These are phyloP conservation scores for Oreonectes daqikongensis DNA, from an alignment of 2,797 vertebrate genomes.

Conservation along the genomic window DNA sequence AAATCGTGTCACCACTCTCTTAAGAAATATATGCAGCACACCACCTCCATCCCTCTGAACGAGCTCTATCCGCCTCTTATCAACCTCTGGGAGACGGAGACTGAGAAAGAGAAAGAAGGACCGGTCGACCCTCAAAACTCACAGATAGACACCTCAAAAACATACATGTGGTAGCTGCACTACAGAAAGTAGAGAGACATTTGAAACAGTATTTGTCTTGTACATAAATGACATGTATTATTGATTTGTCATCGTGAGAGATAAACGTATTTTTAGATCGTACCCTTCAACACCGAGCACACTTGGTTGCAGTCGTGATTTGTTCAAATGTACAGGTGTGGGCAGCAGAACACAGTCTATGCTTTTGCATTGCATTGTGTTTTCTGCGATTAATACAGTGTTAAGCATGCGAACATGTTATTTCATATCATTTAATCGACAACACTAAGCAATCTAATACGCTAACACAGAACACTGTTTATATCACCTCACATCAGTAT, in stretches of 20 bases:
- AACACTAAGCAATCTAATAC: constrained; percentile 9
- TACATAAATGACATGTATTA: constrained; percentile 59
- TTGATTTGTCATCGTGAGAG: constrained; percentile 62
- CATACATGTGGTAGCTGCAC: constrained; percentile 81
- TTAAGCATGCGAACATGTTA: constrained; percentile 56
- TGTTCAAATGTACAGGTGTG: constrained; percentile 33
- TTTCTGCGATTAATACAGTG: constrained; percentile 45
- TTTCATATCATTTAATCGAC: constrained; percentile 48
- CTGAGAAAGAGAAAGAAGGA: constrained; percentile 72
- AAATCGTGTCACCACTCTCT: constrained; percentile 80
- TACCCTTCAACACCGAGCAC: constrained; percentile 50
- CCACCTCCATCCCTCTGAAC: constrained; percentile 79
- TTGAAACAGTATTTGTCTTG: constrained; percentile 49
- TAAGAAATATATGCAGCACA: constrained; percentile 83
- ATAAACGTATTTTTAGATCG: constrained; percentile 61
- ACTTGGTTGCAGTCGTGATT: constrained; percentile 52
- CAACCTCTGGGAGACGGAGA: constrained; percentile 81
- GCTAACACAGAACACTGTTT: constrained; percentile 20
- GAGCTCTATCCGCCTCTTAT: constrained; percentile 85
- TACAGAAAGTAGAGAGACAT: constrained; percentile 37
- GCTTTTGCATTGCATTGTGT: constrained; percentile 48
- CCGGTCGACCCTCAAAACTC: constrained; percentile 66
- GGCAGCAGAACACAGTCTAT: constrained; percentile 52
- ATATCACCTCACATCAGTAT: constrained; percentile 23
- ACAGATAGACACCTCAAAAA: constrained; percentile 84